Conservation (phyloP, 2,797 vertebrate species). For the Syngnathus rostellatus region DNA sequence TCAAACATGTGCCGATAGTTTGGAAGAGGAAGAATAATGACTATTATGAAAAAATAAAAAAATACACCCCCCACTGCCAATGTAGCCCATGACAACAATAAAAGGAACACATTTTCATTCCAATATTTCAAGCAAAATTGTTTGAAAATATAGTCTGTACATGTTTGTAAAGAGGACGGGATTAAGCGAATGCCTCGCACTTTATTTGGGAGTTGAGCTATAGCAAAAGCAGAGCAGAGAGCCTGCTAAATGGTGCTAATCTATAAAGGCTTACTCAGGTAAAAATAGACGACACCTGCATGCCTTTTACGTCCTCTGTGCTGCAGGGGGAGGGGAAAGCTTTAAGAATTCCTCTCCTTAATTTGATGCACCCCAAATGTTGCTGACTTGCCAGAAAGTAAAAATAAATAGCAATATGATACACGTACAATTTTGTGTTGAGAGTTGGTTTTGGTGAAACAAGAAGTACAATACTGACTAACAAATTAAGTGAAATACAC, state of each 20-base stretch:
- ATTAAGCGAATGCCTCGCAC: constrained; percentile 56
- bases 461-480: no score
- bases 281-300: constrained; percentile 65
- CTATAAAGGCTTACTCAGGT: constrained; percentile 64
- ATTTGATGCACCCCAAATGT: background rate
- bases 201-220: constrained; percentile 60
- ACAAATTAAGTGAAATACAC: no score
- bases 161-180: constrained; percentile 41
- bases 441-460: no score
- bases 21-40: background rate
- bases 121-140: constrained; percentile 52
- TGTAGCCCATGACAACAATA: constrained; percentile 50
- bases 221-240: constrained; percentile 35
- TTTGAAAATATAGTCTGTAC: constrained; percentile 47
- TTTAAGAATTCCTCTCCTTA: constrained; percentile 41
- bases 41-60: background rate
- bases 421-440: background rate
- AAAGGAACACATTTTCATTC: constrained; percentile 50
- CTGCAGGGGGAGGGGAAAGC: constrained; percentile 31
- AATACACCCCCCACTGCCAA: constrained; percentile 38
- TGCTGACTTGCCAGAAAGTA: constrained; percentile 5
- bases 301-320: constrained; percentile 50
- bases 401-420: background rate
- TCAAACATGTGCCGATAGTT: constrained; percentile 61
- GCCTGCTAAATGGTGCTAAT: constrained; percentile 64